These are phyloP conservation scores for Ariopsis seemanni DNA, from an alignment of 2,113 vertebrate genomes.

Conservation along the genomic window DNA sequence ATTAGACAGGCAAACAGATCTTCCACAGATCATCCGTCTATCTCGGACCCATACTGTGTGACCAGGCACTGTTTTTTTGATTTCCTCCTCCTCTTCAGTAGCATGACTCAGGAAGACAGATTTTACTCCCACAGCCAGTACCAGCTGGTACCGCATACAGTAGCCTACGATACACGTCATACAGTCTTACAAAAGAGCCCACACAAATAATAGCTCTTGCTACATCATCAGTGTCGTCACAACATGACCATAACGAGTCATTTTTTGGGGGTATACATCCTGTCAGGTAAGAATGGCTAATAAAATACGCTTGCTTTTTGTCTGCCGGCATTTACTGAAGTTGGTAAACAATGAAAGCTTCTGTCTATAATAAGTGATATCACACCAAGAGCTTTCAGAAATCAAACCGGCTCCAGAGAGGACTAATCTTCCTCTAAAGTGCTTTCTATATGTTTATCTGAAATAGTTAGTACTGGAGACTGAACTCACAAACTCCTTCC, in stretches of 20 bases:
- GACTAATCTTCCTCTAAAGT: not conserved
- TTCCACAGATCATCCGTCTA: constrained; percentile 23
- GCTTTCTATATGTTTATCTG: not conserved
- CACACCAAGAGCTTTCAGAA: not conserved
- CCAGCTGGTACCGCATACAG: constrained; percentile 16
- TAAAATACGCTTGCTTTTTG: not conserved
- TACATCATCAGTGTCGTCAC: constrained; percentile 22
- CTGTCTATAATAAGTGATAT: not conserved
- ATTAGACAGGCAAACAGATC: not conserved
- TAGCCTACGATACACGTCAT: constrained; percentile 6
- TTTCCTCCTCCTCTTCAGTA: constrained; percentile 35
- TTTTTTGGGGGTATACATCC: not conserved
- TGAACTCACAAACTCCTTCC: not conserved
- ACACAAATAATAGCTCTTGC: not conserved
- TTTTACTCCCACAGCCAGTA: constrained; percentile 15
- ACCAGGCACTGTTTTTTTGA: constrained; percentile 13
- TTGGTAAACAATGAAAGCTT: not conserved
- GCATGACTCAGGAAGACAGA: constrained; percentile 31
- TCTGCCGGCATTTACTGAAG: not conserved
- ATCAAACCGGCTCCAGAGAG: not conserved
- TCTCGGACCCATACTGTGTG: constrained; percentile 7
- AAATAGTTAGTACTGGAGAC: not conserved
- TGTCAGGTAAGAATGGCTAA: not conserved
- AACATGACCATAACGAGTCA: not conserved
- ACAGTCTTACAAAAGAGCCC: constrained; percentile 3